A percentile compares a stretch with the other conserved stretches of the same genome.
phyloP scores from a whole-genome alignment of 2,888 invertebrate genomes.

The Amblyjoppa proteus region DNA sequence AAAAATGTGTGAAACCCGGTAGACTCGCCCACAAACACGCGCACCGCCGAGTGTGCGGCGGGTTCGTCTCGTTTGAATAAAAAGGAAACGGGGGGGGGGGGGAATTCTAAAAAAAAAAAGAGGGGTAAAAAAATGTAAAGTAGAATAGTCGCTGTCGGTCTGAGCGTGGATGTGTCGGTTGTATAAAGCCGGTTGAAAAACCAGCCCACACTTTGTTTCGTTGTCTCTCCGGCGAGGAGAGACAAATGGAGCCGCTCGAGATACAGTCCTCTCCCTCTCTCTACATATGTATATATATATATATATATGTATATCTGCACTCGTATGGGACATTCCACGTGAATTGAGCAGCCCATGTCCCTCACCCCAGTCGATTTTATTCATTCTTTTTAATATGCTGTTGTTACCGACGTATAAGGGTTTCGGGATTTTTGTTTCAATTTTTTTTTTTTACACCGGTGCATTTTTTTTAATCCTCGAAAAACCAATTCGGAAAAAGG shows the following conservation, averaged over 20 bases:
- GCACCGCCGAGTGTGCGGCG: constrained; percentile 7
- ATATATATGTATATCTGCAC: too few species aligned
- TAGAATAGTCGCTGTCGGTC: constrained; percentile 59
- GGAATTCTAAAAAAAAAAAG: constrained; percentile 2
- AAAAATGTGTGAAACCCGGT: constrained; percentile 17
- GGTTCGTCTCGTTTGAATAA: constrained; percentile 56
- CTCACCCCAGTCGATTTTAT: too few species aligned
- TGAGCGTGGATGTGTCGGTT: constrained; percentile 38
- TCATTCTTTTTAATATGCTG: too few species aligned
- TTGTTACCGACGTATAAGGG: too few species aligned
- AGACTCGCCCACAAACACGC: constrained; percentile 10
- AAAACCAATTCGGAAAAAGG: too few species aligned
- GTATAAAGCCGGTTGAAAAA: constrained; percentile 38
- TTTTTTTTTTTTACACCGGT: too few species aligned
- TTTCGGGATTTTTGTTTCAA: too few species aligned
- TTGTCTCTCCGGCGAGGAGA: constrained; percentile 56
- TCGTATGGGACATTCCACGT: too few species aligned
- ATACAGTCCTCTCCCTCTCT: constrained; percentile 31
- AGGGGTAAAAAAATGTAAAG: constrained; percentile 51
- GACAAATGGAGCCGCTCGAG: constrained; percentile 60
- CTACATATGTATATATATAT: not conserved
- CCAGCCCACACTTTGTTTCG: constrained; percentile 64
- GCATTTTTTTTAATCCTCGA: too few species aligned
- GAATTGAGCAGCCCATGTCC: too few species aligned
- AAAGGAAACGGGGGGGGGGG: constrained; percentile 12